Base-by-base conservation (phyloP, 2,113 vertebrate species). In the Cairina moschata region DNA sequence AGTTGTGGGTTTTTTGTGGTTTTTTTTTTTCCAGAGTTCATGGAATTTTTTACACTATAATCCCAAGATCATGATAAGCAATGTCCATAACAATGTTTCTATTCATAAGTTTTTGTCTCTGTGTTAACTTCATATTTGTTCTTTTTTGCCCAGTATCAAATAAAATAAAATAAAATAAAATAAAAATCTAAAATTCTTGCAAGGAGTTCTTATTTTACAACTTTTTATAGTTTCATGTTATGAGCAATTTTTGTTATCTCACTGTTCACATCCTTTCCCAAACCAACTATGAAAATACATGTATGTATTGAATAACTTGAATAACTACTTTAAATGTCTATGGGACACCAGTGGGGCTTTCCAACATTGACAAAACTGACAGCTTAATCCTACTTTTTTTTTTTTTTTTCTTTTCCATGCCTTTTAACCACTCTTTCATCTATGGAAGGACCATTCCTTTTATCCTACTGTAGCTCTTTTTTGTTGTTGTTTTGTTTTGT, bases 361-460 rank as follows among this genome's bases (percentile, higher is more conserved):
- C 88, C 59, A 83, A 22, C 58, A 73, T 0, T 79, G 66, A 75
- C 78, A 94, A 83, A 90, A 54, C 63, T 88, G 90, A 79, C 87
- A 96, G 26, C n/a, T 87, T 97, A 91, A 96, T 95, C 83, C 72
- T 66, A 18, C 17, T 13, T 7, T 94, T 94, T 91, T 88, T 94
- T 93, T 72, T 84, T 86, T 65, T 42, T 42, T 44, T 59, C 8
- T n/a, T 26, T 4, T 15, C 29, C 7, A 6, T 85, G 63, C 31
- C 23, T 95, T 96, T 96, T 85, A 93, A 86, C 25, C 67, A 62
- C 23, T 88, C 90, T 95, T 96, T 96, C 82, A 93, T 95, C 67
- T 94, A 15, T 86, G 44, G 40, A 83, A 93, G 82, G 67, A 91
- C 90, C 38, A 91, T 85, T 85, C 26, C 55, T 94, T 95, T 95